Evolutionary conservation across 2,888 invertebrate genomes (phyloP).

Genomic region (Toxonevra muliebris): DNA sequence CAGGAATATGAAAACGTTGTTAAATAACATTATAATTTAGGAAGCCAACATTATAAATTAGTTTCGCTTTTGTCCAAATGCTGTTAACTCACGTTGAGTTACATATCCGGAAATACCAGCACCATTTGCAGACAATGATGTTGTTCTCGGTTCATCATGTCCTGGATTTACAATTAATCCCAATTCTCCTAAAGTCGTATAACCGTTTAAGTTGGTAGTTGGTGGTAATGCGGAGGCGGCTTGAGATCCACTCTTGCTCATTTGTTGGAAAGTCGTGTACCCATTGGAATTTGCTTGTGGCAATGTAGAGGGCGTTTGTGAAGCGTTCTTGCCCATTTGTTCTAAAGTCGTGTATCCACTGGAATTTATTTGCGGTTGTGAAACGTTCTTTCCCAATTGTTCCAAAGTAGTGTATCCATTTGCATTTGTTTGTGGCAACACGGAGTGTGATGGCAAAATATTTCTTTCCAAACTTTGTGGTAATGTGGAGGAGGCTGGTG

Average conservation of each 20-base stretch:
- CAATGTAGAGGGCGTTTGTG: constrained; percentile 7
- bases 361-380: constrained; percentile 20
- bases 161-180: constrained; percentile 18
- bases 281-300: constrained; percentile 21
- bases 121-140: too few species aligned
- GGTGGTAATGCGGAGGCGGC: constrained; percentile 5
- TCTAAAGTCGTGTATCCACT: constrained; percentile 38
- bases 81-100: constrained; percentile 55
- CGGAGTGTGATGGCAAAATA: constrained; percentile 13
- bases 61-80: constrained; percentile 52
- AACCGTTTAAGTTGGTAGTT: constrained; percentile 35
- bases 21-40: too few species aligned
- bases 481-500: background rate
- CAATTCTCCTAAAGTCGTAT: constrained; percentile 51
- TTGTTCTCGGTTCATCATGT: background rate
- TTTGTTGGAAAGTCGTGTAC: constrained; percentile 36
- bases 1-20: too few species aligned
- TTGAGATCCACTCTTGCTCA: constrained; percentile 24
- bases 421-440: too few species aligned
- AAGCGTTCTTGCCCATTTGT: constrained; percentile 21
- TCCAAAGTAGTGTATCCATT: constrained; percentile 37
- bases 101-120: constrained; percentile 53
- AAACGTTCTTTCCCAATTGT: constrained; percentile 20
- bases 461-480: constrained; percentile 12
- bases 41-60: constrained; percentile 21